These are phyloP conservation scores for Gnathonemus longibarbis DNA, from an alignment of 2,113 vertebrate species.

Conservation along the genomic window DNA sequence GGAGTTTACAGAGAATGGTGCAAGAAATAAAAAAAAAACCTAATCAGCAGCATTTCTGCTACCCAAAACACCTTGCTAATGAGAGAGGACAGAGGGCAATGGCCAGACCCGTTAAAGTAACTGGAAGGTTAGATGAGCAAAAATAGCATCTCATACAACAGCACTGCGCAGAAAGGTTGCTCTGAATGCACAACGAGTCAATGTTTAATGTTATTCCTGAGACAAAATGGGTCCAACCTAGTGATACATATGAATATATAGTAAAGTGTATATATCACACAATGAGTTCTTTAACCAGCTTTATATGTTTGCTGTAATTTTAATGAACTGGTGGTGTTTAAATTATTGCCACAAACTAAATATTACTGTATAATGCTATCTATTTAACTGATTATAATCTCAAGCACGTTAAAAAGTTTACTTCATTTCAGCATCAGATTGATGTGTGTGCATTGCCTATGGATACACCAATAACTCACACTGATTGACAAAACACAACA, in stretches of 20 bases:
- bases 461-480: neutral
- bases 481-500: neutral
- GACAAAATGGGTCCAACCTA: neutral
- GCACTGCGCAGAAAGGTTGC: neutral
- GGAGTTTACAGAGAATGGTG: neutral
- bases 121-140: neutral
- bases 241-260: neutral
- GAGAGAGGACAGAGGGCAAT: neutral
- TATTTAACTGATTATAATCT: neutral
- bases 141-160: neutral
- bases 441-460: neutral
- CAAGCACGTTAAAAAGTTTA: neutral
- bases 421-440: neutral
- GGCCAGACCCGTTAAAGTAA: neutral
- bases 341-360: neutral
- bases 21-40: neutral
- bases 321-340: neutral
- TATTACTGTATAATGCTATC: neutral
- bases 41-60: neutral
- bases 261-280: neutral
- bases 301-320: neutral
- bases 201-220: neutral
- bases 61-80: neutral
- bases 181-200: neutral
- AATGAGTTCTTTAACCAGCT: neutral